Evolutionary conservation across 1,140 invertebrate genomes (phyloP).

Genomic region (Ephestia elutella): DNA sequence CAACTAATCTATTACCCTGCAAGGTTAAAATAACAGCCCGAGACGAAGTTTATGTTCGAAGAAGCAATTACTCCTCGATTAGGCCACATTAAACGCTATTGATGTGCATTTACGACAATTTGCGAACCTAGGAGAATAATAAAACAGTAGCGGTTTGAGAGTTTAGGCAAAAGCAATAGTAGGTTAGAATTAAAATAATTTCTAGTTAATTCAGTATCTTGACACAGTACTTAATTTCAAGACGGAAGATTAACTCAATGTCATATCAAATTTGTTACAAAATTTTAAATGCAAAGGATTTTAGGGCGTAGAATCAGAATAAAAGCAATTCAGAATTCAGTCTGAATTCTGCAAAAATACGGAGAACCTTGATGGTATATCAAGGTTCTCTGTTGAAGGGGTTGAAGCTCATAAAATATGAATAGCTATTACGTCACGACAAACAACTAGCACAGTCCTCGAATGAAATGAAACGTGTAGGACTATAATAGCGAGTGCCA

Average conservation of each 20-base stretch:
- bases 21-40: slow-evolving; percentile 27
- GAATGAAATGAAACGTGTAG: slow-evolving; percentile 9
- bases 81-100: slow-evolving; percentile 22
- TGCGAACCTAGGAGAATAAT: neutral
- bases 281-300: too few relatives aligned
- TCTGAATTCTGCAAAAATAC: too few relatives aligned
- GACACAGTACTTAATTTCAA: too few relatives aligned
- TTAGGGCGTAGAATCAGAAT: too few relatives aligned
- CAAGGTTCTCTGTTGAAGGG: too few relatives aligned
- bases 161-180: neutral
- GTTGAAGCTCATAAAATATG: neutral
- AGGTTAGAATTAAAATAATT: too few relatives aligned
- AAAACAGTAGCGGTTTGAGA: neutral
- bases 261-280: too few relatives aligned
- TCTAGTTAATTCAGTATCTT: too few relatives aligned
- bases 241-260: too few relatives aligned
- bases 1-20: slow-evolving; percentile 33
- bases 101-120: slow-evolving; percentile 2
- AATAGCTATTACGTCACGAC: neutral
- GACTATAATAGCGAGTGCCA: slow-evolving; percentile 8
- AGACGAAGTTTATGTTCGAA: slow-evolving; percentile 28
- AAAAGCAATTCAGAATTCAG: too few relatives aligned
- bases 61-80: slow-evolving; percentile 24
- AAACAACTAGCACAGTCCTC: neutral
- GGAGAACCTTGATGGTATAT: neutral